Base-by-base conservation (phyloP, 2,797 vertebrate genomes). In the Thripadectes ignobilis region DNA sequence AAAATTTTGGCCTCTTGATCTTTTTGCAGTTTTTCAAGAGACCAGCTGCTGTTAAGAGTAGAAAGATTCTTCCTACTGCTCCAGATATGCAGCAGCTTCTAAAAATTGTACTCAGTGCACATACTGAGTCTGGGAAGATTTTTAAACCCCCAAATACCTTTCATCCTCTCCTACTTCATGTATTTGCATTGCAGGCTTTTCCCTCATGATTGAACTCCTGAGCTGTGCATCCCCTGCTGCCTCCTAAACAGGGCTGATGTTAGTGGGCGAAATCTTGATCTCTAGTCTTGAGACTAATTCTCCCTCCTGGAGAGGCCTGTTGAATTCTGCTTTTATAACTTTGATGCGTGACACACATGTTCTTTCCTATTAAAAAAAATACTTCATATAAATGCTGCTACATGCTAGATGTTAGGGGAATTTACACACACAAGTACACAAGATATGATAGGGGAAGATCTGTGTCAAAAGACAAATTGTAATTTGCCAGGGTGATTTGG, bases 1-100 rank as follows among this genome's bases (percentile, higher is more conserved):
- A 77, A 90, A 61, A 57, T 30, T 21, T 54, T 90, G 43, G 38
- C 76, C 59, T 90, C 27, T 54, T 84, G 67, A 49, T 92, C 32
- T 45, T 76, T 24, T 20, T 79, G 17, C 14, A 90, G 14, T 76
- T 89, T 43, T 85, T 66, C 19, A 55, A 85, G 74, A 84, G 32
- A 66, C 10, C 41, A 78, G 69, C 87, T 89, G 51, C 68, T 84
- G 38, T 66, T 93, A 36, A 75, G 66, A 34, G 34, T 30, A 66
- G 24, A 15, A 41, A 21, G 34, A 22, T 66, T 85, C 45, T 88
- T 78, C 29, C 29, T 54, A 15, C 46, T 71, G 62, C 63, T 88
- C 36, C 27, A 43, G 32, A 80, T 34, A 59, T 21, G 59, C 32
- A 79, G 43, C 49, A 62, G 73, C 73, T 91, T 76, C 83, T 21